phyloP scores from a whole-genome alignment of 2,888 invertebrate genomes.

The Adineta ricciae region DNA sequence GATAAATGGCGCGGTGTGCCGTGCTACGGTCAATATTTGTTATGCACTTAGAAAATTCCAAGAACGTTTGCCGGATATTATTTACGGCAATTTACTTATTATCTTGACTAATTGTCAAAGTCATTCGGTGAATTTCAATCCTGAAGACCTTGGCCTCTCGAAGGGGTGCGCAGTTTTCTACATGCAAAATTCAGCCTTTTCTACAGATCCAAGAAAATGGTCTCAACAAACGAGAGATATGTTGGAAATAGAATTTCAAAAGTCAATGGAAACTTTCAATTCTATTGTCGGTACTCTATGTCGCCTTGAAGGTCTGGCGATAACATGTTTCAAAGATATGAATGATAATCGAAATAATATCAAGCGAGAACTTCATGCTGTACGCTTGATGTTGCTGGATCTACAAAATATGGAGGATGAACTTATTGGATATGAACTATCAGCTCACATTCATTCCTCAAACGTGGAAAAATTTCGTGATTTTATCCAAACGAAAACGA shows the following conservation, averaged over 20 bases:
- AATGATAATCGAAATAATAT: neutral
- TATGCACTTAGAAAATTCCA: neutral
- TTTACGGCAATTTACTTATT: neutral
- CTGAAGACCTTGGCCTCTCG: neutral
- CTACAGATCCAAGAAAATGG: neutral
- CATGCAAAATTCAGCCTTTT: neutral
- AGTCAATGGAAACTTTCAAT: neutral
- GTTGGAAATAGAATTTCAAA: neutral
- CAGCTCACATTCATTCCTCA: neutral
- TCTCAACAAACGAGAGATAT: neutral
- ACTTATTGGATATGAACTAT: neutral
- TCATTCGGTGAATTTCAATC: neutral
- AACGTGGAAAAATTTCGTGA: neutral
- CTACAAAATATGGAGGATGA: neutral
- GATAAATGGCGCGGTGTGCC: neutral
- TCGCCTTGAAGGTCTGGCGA: neutral
- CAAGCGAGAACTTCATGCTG: neutral
- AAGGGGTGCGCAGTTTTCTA: neutral
- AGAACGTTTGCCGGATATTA: neutral
- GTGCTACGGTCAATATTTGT: neutral
- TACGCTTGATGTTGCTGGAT: neutral
- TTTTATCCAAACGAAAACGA: neutral
- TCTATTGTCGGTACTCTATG: neutral
- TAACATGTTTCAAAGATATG: neutral
- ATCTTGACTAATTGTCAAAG: neutral